Evolutionary conservation across 2,888 invertebrate genomes (phyloP), one percentile per base, ranked within the genome.

Genomic region (Pristionchus entomophagus): DNA sequence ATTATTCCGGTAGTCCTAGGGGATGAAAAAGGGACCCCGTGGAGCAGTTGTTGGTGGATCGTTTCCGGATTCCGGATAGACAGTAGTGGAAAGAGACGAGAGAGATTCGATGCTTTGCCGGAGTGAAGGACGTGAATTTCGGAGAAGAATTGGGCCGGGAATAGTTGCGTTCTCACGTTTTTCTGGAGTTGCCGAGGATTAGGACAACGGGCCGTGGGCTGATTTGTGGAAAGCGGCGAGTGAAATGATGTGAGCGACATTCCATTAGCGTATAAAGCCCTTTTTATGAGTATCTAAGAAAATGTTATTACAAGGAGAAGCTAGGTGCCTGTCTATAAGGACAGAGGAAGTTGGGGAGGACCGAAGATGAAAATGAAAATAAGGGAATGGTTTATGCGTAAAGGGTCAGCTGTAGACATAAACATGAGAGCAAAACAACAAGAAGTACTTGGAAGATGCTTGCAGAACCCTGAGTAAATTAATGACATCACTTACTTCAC

Each of bases 1-100:
- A 35, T 35, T 65, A 65, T 65, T 65, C 65, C 65, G 65, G 65
- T 65, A 35, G 65, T 65, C 65, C 65, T 35, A 19, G 35, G 26
- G 22, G 26, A 59, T 59, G 59, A 62, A 12, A 10, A 35, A 10
- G 45, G 45, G 8, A 45, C 45, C 45, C 14, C 45, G 45, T 45
- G 45, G 45, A n/a, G 35, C 19, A 22, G 14, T 65, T 29, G 10
- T 29, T 35, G 65, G 65, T 35, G 65, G 65, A 65, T 65, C 65
- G 35, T 65, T 65, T 65, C 65, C 65, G 59, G n/a, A n/a, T 65
- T 65, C 65, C 65, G 65, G 65, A 65, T 65, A 29, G 65, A 14
- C 3, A 8, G 19, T 32, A 65, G 32, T 65, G 65, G 22, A 22
- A 65, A 35, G 35, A 22, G 26, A 35, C 1, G 35, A 65, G 65